Evolutionary conservation across 2,113 vertebrate genomes (phyloP), one percentile per base, ranked within the genome.

Genomic region (Pachypanchax playfairii): DNA sequence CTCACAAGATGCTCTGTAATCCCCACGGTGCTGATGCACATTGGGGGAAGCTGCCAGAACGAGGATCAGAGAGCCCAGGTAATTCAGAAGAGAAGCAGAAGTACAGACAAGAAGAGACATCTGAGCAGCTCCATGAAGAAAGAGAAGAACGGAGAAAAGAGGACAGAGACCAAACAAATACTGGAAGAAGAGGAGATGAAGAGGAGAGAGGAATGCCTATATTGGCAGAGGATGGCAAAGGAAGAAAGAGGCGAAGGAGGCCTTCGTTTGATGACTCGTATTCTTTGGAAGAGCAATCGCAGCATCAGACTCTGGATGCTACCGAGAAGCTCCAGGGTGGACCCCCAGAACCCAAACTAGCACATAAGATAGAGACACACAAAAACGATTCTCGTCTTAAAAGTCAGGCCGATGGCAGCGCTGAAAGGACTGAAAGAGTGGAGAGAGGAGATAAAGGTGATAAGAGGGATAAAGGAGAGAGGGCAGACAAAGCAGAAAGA

Each of bases 171-270:
- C 65, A 83, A 79, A 53, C 42, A 26, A 35, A 70, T 0, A 80
- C 88, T 79, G 90, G 90, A 75, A 93, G 89, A 81, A 84, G 79
- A 90, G 70, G 55, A 82, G 77, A 82, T 68, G 80, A 93, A 87
- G 78, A 84, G 79, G 65, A 76, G 65, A 88, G 94, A 93, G 86
- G 92, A 90, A 96, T 94, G 80, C 91, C 90, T 53, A 88, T 93
- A 75, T 93, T 93, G 60, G 90, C 92, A 85, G 96, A 98, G 70
- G 92, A 95, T 80, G 90, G 90, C 0, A 93, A 92, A 68, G 93
- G 87, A 57, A 93, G 93, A 84, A 98, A 96, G 89, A 93, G 93
- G 78, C 93, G 95, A 85, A 94, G 94, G 85, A 93, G 93, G 85
- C 93, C 93, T 79, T 93, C 93, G 64, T 86, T 90, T 57, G 96